A percentile compares a stretch with the other conserved stretches of the same genome.
Evolutionary conservation across 2,113 vertebrate species (phyloP).

Genomic region (Actenoides lindsayi): DNA sequence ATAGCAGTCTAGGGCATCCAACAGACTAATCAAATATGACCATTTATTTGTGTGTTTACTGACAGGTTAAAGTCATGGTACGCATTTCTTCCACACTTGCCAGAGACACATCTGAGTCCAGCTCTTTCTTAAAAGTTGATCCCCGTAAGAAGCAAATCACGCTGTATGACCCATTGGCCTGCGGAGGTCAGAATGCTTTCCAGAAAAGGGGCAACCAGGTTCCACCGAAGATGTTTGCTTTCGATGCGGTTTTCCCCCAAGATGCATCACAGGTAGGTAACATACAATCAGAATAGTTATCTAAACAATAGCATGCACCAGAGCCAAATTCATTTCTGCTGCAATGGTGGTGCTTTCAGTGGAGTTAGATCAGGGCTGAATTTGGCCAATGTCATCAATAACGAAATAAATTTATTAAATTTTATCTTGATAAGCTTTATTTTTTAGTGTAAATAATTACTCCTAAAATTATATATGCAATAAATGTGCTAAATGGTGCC

Average conservation of each 20-base stretch:
- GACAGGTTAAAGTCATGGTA: slow-evolving; percentile 97
- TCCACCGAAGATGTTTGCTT: slow-evolving; percentile 97
- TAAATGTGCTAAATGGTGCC: neutral
- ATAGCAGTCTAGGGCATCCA: neutral
- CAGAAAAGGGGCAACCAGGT: slow-evolving; percentile 90
- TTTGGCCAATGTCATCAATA: neutral
- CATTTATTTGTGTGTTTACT: slow-evolving; percentile 9
- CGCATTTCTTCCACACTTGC: slow-evolving; percentile 87
- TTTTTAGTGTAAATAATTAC: neutral
- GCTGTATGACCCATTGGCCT: slow-evolving; percentile 88
- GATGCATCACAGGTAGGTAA: slow-evolving; percentile 92
- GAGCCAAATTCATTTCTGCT: neutral
- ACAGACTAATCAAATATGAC: neutral
- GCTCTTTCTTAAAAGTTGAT: slow-evolving; percentile 96
- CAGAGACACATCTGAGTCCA: slow-evolving; percentile 87
- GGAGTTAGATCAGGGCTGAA: neutral
- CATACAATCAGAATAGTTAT: fast-evolving
- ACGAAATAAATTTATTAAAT: neutral
- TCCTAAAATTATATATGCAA: neutral
- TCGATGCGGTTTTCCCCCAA: slow-evolving; percentile 94
- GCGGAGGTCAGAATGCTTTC: slow-evolving; percentile 79
- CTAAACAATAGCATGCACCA: neutral
- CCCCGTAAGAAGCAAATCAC: slow-evolving; percentile 95
- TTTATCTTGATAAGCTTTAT: neutral
- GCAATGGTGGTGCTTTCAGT: neutral